Conservation (phyloP, 2,113 vertebrate genomes). For the Butorides virescens region DNA sequence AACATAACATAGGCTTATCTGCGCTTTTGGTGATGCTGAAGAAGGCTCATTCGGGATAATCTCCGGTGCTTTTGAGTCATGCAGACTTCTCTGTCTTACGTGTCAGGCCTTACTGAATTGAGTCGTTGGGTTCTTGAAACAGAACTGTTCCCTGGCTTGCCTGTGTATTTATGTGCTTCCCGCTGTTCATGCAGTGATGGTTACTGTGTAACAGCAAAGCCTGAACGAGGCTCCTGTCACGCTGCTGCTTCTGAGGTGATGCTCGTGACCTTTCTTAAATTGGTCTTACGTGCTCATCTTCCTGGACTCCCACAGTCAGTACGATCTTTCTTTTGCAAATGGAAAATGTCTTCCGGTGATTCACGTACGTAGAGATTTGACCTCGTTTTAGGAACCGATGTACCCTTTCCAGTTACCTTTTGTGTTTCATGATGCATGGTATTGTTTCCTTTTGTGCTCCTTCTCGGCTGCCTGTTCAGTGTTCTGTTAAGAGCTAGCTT, state of each 20-base stretch:
- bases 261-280: neutral
- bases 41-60: fast-evolving
- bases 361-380: neutral
- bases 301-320: neutral
- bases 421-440: neutral
- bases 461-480: neutral
- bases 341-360: neutral
- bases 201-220: fast-evolving
- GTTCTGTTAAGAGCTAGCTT: neutral
- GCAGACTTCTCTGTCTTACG: neutral
- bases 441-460: neutral
- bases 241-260: neutral
- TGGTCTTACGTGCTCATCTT: fast-evolving
- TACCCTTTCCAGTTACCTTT: neutral
- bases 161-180: neutral
- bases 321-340: neutral
- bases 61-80: neutral
- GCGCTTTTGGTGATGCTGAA: too few relatives aligned
- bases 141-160: neutral
- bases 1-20: fast-evolving
- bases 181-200: fast-evolving
- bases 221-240: neutral
- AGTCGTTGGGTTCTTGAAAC: neutral
- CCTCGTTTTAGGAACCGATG: neutral
- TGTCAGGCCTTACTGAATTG: neutral